Evolutionary conservation across 2,113 vertebrate species (phyloP), one percentile per base, ranked within the genome.

Genomic region (Riparia riparia): DNA sequence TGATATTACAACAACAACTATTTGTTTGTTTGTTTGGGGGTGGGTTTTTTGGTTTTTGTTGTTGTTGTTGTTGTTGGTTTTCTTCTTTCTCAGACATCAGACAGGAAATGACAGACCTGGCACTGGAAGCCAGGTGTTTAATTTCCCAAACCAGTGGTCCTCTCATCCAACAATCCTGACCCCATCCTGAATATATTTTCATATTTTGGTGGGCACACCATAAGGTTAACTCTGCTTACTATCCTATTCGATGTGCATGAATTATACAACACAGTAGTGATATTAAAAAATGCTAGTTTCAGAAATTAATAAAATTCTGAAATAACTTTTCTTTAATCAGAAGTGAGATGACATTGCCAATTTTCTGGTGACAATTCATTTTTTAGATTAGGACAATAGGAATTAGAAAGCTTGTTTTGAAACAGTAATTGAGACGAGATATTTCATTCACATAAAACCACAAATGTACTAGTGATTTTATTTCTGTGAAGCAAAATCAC

Each of bases 391-490:
- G 31, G 54, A 80, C 42, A 93, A 72, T 1, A 21, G 28, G 24
- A 82, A 93, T 79, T 78, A 91, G 65, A 22, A 68, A 61, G 29
- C 22, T 58, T 90, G 6, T 56, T 51, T 56, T 72, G 61, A 82
- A 78, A 86, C 4, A 78, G 51, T n/a, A 86, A 85, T 20, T 76
- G 70, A 93, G 76, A 86, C 60, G 58, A 68, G 26, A 90, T 16
- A 79, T 74, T 87, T 86, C 60, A 84, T 88, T 85, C 82, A 74
- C 19, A 50, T 64, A 72, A 86, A 93, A 34, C 66, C 82, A 92
- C 76, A 93, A 84, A 69, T 13, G 28, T 64, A 70, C 18, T 87
- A 68, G 25, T 89, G 73, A 92, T 93, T 77, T 66, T 86, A 93
- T 81, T 72, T 58, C 24, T 82, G 39, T 54, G 49, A 83, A 65